phyloP scores from a whole-genome alignment of 2,888 invertebrate species.

The Tachystola acroxantha region DNA sequence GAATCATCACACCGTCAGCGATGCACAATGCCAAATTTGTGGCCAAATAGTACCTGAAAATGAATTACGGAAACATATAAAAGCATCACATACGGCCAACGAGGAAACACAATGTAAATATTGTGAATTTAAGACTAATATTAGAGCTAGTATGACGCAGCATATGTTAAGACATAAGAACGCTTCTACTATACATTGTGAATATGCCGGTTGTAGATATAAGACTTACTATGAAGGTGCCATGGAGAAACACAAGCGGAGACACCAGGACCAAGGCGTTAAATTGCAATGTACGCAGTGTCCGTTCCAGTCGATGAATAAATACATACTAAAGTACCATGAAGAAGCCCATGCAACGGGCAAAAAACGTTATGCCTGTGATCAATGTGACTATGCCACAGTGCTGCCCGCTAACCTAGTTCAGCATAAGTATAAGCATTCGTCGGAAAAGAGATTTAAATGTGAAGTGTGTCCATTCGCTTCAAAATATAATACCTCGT shows the following conservation, averaged over 20 bases:
- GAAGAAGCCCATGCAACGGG: constrained; percentile 65
- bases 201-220: constrained; percentile 49
- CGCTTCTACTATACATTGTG: constrained; percentile 52
- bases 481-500: constrained; percentile 66
- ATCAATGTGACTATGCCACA: constrained; percentile 66
- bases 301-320: constrained; percentile 67
- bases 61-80: constrained; percentile 57
- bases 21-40: constrained; percentile 62
- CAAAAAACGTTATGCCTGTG: constrained; percentile 55
- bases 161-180: constrained; percentile 62
- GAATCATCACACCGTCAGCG: constrained; percentile 39
- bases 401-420: constrained; percentile 63
- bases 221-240: constrained; percentile 60
- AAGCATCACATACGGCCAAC: constrained; percentile 35
- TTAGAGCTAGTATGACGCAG: constrained; percentile 55
- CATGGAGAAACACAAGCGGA: constrained; percentile 58
- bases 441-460: constrained; percentile 61
- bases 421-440: constrained; percentile 69
- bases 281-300: constrained; percentile 61
- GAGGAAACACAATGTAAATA: constrained; percentile 45
- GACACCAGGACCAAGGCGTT: constrained; percentile 52
- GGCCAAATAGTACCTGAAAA: constrained; percentile 45
- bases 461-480: constrained; percentile 70
- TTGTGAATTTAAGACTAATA: constrained; percentile 55
- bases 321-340: constrained; percentile 62